Base-by-base conservation (phyloP, 2,888 invertebrate genomes). In the Chaitophorus viminalis region DNA sequence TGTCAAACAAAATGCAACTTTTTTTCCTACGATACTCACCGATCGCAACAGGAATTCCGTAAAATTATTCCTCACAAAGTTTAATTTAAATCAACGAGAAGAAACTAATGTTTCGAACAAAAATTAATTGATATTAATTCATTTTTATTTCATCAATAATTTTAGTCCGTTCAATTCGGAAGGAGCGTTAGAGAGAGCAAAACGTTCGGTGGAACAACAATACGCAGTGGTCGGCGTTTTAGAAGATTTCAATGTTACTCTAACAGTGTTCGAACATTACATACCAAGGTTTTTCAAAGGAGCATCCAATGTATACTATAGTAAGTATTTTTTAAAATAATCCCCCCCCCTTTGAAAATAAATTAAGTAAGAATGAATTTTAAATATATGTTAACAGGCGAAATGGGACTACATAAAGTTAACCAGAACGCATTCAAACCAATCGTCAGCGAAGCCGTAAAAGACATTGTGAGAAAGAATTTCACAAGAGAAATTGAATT, bases 401-500 rank as follows among this genome's bases (percentile, higher is more conserved):
- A 95, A 90, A 93, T 95, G 87, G 95, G 95, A 91, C 93, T 95
- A 91, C 95, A 94, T 90, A 94, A 94, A 90, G 96, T 96, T 91
- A 97, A 97, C 92, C 94, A 94, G 89, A 97, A 97, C 92, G 94
- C 94, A 82, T 97, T 96, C 92, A 97, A 97, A 91, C 97, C 97
- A 0, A 95, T 96, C 0, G 96, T 97, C 5, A 95, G 95, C 79
- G 96, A 97, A 90, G 94, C 95, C 90, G 94, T 97, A 4, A 97
- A 97, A 91, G 94, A 96, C 81, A 94, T 97, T 83, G 96, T 97
- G 9, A 93, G 96, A 89, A 94, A 93, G 70, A 97, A 97, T 92
- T 97, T 97, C 91, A 97, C 97, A 0, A 93, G 95, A 88, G 97
- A 97, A 92, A 96, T 97, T 21, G 97, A 97, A 91, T 97, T 97